Percentiles rank a stretch among this genome's conserved stretches.
phyloP scores from a whole-genome alignment of 2,888 invertebrate genomes.

The Drosophila seclusa region DNA sequence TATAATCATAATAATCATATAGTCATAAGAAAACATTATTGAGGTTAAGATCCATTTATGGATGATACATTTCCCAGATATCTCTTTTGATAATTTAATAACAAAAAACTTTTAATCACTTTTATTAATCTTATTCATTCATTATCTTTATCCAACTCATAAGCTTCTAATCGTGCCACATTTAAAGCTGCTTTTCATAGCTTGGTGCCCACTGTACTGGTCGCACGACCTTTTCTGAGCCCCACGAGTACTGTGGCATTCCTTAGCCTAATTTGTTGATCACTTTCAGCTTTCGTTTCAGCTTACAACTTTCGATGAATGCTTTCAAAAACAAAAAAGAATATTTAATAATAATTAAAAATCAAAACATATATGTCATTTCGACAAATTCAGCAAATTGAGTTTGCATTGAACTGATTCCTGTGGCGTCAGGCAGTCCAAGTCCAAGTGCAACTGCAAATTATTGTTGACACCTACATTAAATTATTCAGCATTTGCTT shows the following conservation, averaged over 20 bases:
- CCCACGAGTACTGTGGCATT: conserved; percentile 39
- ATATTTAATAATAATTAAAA: neutral
- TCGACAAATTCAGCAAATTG: conserved; percentile 45
- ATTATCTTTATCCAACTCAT: neutral
- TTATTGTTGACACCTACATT: conserved; percentile 59
- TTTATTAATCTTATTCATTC: neutral
- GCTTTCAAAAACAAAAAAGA: conserved; percentile 32
- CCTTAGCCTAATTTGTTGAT: conserved; percentile 42
- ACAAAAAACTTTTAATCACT: neutral
- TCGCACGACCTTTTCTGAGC: conserved; percentile 42
- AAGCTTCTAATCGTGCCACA: neutral
- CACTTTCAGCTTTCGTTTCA: conserved; percentile 50
- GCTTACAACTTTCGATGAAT: conserved; percentile 36
- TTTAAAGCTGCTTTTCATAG: neutral
- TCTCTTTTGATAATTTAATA: neutral
- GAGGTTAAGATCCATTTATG: neutral
- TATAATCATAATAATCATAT: neutral
- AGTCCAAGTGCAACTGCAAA: conserved; percentile 56
- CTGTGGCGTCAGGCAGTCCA: conserved; percentile 68
- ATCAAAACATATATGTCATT: conserved; percentile 30
- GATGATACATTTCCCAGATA: neutral
- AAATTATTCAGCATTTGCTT: conserved; percentile 48
- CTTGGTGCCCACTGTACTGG: conserved; percentile 50
- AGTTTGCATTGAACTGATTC: conserved; percentile 47
- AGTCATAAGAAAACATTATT: neutral